These are phyloP conservation scores for Ochotona princeps DNA, from an alignment of 2,113 vertebrate genomes.

Conservation along the genomic window DNA sequence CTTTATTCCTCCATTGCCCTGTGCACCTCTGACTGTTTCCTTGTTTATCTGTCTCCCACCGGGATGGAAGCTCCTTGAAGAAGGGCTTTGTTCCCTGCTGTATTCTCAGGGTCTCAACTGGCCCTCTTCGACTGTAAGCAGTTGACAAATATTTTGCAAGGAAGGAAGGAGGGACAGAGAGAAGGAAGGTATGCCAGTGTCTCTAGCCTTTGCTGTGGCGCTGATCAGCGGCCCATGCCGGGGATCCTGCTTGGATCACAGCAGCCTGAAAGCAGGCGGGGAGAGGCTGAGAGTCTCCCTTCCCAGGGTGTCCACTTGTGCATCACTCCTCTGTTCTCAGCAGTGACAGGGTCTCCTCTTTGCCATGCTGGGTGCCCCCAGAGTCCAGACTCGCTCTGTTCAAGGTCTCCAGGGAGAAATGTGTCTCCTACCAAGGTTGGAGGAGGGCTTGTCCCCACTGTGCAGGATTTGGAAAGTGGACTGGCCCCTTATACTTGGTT, in stretches of 20 bases:
- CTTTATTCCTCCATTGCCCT: neutral
- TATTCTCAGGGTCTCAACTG: neutral
- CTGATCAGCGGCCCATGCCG: neutral
- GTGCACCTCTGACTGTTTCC: neutral
- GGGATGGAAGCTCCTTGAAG: neutral
- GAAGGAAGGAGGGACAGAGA: neutral
- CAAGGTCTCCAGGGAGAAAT: neutral
- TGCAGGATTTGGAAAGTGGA: neutral
- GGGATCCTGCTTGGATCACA: neutral
- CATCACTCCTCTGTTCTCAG: neutral
- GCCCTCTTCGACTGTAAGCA: neutral
- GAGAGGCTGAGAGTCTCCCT: neutral
- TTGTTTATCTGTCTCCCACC: neutral
- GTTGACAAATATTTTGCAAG: neutral
- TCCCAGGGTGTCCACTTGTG: neutral
- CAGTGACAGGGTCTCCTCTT: neutral
- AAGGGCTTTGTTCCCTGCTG: neutral
- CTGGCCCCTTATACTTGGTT: neutral
- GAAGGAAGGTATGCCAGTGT: neutral
- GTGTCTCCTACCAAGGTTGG: neutral
- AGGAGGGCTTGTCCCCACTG: accelerated
- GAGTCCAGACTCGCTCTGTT: neutral
- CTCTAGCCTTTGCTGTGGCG: neutral
- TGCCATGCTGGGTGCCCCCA: neutral
- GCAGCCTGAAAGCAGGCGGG: neutral